Base-by-base conservation (phyloP, 1,140 invertebrate species). In the Saccostrea glomerata region DNA sequence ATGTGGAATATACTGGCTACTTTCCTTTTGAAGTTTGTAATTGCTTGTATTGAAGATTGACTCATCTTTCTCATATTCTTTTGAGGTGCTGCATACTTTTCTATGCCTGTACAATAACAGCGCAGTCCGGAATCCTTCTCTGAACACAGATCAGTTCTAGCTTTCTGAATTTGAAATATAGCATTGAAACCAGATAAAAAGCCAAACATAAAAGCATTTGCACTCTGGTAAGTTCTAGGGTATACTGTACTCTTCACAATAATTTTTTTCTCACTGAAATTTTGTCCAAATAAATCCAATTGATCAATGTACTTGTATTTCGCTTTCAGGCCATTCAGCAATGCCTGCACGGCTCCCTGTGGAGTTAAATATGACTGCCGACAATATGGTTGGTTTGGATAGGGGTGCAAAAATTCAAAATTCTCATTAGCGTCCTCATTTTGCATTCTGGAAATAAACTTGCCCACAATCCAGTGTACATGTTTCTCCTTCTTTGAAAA, bases 141-240 rank as follows among this genome's bases (percentile, higher is more conserved):
- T 30, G 90, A 91, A 89, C 94, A 95, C 73, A 94, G 93, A 20
- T 89, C 77, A 54, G 89, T 91, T 20, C 25, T 23, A 11, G 92
- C 91, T 25, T 82, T 86, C 70, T 92, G 95, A 56, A 97, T 94
- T 9, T 94, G 95, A 1, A 97, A 92, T 90, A 95, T 86, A 13
- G 96, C 89, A 87, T 95, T 92, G 83, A 96, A 96, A 6, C 95
- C 95, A 15, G 97, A 96, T 30, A 98, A 94, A 87, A 98, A 96
- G 0, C 97, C 96, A 95, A 97, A 98, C 15, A 98, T 93, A 89
- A 98, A 96, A 2, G 97, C 97, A 60, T 98, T 94, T 6, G 97
- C 97, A 92, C 98, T 98, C 94, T 99, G 98, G 90, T 98, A 98
- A 15, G 98, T 99, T 92, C 98, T 96, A 11, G 97, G 95, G 94